Evolutionary conservation across 2,797 vertebrate species (phyloP), one percentile per base, ranked within the genome.

Genomic region (Oryzias dopingdopingensis): DNA sequence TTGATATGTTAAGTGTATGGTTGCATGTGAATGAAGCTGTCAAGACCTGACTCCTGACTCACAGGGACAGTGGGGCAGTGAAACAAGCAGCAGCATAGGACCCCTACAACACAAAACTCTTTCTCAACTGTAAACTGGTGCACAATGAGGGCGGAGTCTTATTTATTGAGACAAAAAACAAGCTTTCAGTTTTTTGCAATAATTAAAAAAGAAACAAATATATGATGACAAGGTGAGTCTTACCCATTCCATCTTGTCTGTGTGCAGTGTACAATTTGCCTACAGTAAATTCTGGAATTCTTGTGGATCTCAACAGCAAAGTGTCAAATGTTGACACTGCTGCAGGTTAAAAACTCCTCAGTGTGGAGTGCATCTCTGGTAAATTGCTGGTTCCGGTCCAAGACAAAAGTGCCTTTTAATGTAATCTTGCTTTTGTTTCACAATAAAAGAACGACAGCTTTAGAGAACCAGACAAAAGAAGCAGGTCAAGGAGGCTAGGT

Each of bases 1-100:
- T 68, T 29, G 52, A 67, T 23, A 59, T 62, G 56, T 46, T n/a
- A 59, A 12, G 49, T 24, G 1, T 62, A 16, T 24, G 18, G 45
- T 17, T 61, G 64, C 37, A 49, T 62, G 65, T 65, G 70, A 62
- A 67, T 62, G 56, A 62, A 75, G 77, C 77, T 70, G 67, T 55
- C 42, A 64, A 85, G 90, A 87, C 89, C 87, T 81, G 86, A 77
- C 88, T 87, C 84, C 88, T 90, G 84, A 77, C 91, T 80, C 90
- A 86, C 82, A 67, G 90, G 81, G 84, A 91, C 89, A 92, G 91
- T 90, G 82, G 90, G 88, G 83, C 88, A 80, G 84, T 86, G 88
- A 85, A 80, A 88, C 81, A 83, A 81, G 86, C 91, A 92, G 89
- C 85, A 88, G 68, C 76, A 87, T 82, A 65, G 80, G 79, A 52